phyloP scores from a whole-genome alignment of 1,140 invertebrate genomes.

The Pentalonia nigronervosa region DNA sequence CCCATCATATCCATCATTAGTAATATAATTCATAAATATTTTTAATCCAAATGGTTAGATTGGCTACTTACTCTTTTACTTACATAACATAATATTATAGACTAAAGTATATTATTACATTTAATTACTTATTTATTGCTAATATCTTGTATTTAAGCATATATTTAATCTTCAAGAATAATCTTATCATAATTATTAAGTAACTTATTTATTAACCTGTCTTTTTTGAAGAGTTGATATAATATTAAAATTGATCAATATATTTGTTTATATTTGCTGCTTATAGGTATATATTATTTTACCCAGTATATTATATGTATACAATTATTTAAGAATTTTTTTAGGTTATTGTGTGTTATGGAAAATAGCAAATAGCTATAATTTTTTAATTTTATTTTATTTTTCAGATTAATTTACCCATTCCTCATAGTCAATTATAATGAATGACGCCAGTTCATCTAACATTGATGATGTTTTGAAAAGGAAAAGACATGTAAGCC shows the following conservation, averaged over 20 bases:
- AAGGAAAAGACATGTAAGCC: constrained; percentile 49
- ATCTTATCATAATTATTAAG: background rate
- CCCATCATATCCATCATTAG: background rate
- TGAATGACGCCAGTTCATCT: constrained; percentile 45
- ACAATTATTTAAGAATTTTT: background rate
- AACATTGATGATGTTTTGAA: constrained; percentile 41
- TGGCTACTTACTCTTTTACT: background rate
- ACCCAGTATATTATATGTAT: background rate
- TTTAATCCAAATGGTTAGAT: background rate
- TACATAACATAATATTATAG: background rate
- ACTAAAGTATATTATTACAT: background rate
- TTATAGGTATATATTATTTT: background rate
- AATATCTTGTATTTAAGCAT: background rate
- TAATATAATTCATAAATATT: background rate
- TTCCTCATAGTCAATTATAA: background rate
- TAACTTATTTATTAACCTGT: background rate
- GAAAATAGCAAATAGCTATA: background rate
- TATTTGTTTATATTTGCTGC: background rate
- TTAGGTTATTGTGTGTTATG: background rate
- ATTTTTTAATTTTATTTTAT: background rate
- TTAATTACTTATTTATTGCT: background rate
- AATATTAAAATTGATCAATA: background rate
- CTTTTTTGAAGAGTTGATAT: background rate
- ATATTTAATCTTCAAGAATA: background rate
- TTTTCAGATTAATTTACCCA: background rate